These are phyloP conservation scores for Carassius carassius DNA, from an alignment of 2,113 vertebrate species.

Conservation along the genomic window DNA sequence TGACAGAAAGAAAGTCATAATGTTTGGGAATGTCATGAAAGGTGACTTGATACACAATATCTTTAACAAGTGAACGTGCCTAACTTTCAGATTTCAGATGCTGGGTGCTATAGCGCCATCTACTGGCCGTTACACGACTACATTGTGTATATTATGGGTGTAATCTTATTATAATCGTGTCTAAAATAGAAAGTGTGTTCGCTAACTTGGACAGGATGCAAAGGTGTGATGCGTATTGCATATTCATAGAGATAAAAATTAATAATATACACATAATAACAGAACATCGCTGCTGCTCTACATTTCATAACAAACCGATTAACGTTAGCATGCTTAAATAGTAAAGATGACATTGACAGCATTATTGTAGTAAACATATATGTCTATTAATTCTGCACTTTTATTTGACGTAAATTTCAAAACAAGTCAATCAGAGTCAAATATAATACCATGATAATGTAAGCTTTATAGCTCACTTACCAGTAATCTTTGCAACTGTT, in stretches of 20 bases:
- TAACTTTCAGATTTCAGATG: neutral
- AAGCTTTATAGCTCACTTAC: slow-evolving; percentile 19
- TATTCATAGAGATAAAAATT: neutral
- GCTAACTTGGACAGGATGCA: neutral
- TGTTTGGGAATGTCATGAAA: neutral
- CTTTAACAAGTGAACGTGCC: neutral
- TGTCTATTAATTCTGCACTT: neutral
- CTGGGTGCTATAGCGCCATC: slow-evolving; percentile 20
- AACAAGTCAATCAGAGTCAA: neutral
- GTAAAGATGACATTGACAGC: neutral
- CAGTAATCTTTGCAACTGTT: neutral
- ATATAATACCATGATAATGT: neutral
- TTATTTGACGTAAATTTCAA: neutral
- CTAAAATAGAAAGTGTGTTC: neutral
- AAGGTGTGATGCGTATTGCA: neutral
- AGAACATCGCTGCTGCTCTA: neutral
- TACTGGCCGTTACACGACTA: neutral
- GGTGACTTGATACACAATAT: neutral
- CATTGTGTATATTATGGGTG: neutral
- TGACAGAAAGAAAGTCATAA: neutral
- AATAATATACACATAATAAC: neutral
- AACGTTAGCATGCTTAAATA: neutral
- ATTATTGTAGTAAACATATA: neutral
- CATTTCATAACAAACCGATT: neutral
- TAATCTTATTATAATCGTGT: slow-evolving; percentile 20